Base-by-base conservation (phyloP, 2,888 invertebrate genomes). In the Drosophila anceps region DNA sequence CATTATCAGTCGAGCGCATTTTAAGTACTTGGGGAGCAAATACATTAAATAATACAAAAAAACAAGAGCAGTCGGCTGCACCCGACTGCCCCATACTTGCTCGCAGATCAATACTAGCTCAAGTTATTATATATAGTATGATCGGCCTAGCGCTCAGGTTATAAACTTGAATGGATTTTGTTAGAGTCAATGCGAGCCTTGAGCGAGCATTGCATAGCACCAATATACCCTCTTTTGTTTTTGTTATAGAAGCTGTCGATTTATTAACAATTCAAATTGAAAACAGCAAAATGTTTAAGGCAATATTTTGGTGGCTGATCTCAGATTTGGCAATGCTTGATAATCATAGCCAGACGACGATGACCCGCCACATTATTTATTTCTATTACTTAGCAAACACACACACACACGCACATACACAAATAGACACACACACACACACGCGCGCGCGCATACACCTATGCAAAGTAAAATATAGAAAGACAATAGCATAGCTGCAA, bases 1-100 rank as follows among this genome's bases (percentile, higher is more conserved):
- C 71, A 55, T 76, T 58, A 76, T 76, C 69, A 67, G 75, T 51
- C 27, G 37, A 55, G 33, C 59, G 48, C 71, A 68, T 54, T 46
- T 54, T n/a, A n/a, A 27, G 43, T 12, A 37, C 62, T 27, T 9
- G n/a, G 13, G 1, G 8, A 44, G 44, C 24, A 44, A 44, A 24
- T 15, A 2, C 15, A 46, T 20, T 12, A 20, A 12, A 12, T n/a
- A n/a, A n/a, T n/a, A n/a, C n/a, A 18, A 0, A 15, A 13, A 13
- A 20, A 29, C 6, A n/a, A n/a, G n/a, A n/a, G n/a, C 18, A 50
- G 6, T 12, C 7, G 50, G 13, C 4, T 24, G 37, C 10, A n/a
- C 15, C 1, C 37, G 37, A n/a, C 53, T 27, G 27, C 10, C 24
- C 4, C 7, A 54, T 54, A 10, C 54, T 2, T 9, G 51, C 51